Evolutionary conservation across 2,113 vertebrate genomes (phyloP), one percentile per base, ranked within the genome.

Genomic region (Marmota monax): DNA sequence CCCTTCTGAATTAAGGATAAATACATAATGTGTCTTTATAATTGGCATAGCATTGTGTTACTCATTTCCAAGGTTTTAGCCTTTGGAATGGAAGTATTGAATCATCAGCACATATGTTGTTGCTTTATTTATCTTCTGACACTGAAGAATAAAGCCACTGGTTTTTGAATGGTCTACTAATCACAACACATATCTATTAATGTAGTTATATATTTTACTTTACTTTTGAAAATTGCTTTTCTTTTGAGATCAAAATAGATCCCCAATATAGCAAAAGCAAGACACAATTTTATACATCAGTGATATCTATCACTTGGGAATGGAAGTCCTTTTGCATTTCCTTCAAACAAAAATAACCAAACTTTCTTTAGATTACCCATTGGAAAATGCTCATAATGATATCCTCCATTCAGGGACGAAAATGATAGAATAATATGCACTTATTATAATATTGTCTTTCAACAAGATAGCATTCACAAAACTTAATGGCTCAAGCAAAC

Each of bases 221-320:
- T 94, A 92, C 72, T 87, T 96, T 96, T 72, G 65, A 94, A 96
- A 96, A 79, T 37, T 96, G 16, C 18, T 95, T 96, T 96, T 89
- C 67, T 91, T 97, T 96, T 93, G 42, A 97, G 69, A 78, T 8
- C 27, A 96, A 93, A 95, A 96, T 89, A 94, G 42, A 88, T 88
- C 18, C 42, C 29, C 86, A 85, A 90, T 84, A 95, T 16, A 95
- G 48, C 72, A 74, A 96, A 84, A 92, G 70, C n/a, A 96, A 93
- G 76, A 91, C 14, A 91, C n/a, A 97, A 96, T 98, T 98, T 96
- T 96, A 97, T 92, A 90, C 92, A 92, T 97, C 93, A 98, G 39
- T 76, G 48, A 94, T 73, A 90, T 65, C 67, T 67, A 84, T 92
- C 89, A 96, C 45, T 86, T 93, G 88, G 34, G 77, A 97, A 88